Conservation (phyloP, 2,888 invertebrate species). For the Pegoplata infirma region DNA sequence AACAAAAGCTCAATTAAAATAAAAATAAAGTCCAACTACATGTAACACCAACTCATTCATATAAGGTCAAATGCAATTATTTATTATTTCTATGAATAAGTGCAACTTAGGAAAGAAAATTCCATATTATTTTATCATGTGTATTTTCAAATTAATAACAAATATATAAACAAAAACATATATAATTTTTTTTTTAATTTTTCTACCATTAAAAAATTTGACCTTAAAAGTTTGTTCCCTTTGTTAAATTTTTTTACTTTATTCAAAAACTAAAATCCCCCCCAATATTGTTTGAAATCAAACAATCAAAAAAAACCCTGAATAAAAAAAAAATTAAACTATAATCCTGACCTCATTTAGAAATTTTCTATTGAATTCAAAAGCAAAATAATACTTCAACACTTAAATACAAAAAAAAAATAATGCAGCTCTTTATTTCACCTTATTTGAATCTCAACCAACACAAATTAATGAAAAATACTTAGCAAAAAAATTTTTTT, state of each 20-base stretch:
- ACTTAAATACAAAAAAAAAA: not conserved
- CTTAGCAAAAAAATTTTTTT: slow-evolving; percentile 13
- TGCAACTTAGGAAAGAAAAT: too few species aligned
- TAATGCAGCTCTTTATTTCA: not conserved
- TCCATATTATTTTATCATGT: too few species aligned
- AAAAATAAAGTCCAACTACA: too few species aligned
- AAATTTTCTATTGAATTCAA: not conserved
- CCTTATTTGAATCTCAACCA: slow-evolving; percentile 12
- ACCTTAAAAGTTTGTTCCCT: not conserved
- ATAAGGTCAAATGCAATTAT: too few species aligned
- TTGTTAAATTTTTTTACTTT: not conserved
- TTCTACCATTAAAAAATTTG: not conserved
- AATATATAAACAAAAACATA: too few species aligned
- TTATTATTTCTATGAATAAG: too few species aligned
- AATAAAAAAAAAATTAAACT: slow-evolving; percentile 72
- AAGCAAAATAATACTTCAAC: not conserved
- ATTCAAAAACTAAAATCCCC: not conserved
- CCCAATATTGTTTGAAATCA: slow-evolving; percentile 69
- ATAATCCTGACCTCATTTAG: slow-evolving; percentile 10
- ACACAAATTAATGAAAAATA: not conserved
- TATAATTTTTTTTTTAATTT: too few species aligned
- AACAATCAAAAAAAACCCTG: slow-evolving; percentile 70
- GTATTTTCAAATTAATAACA: too few species aligned
- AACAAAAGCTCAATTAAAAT: too few species aligned
- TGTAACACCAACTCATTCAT: too few species aligned